A percentile compares a stretch with the other conserved stretches of the same genome.
phyloP scores from a whole-genome alignment of 2,113 vertebrate genomes.

The Eonycteris spelaea region DNA sequence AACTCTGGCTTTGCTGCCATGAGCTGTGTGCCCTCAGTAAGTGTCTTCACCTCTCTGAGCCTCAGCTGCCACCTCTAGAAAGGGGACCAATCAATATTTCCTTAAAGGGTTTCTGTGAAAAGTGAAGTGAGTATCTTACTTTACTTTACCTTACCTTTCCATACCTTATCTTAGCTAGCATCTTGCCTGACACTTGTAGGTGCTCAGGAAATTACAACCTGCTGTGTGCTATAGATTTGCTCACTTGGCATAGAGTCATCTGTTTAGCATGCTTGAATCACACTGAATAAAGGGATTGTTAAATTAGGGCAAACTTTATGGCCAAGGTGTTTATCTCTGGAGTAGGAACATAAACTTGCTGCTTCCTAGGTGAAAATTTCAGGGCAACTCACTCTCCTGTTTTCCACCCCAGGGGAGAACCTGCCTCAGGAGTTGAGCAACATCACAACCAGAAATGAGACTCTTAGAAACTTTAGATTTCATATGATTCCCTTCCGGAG shows the following conservation, averaged over 20 bases:
- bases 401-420: background rate
- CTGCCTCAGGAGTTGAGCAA: fast-evolving
- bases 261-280: background rate
- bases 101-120: too few species aligned
- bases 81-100: background rate
- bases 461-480: background rate
- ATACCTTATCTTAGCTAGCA: too few species aligned
- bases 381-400: background rate
- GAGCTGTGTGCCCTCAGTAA: background rate
- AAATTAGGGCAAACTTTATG: background rate
- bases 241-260: background rate
- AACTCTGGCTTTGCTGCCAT: background rate
- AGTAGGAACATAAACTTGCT: fast-evolving
- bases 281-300: background rate
- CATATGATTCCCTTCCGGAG: background rate
- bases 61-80: background rate
- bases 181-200: fast-evolving
- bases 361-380: background rate
- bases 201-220: background rate
- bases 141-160: background rate
- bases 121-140: background rate
- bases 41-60: background rate
- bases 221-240: background rate
- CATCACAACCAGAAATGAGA: background rate
- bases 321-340: background rate